Conservation (phyloP, 2,113 vertebrate species). For the Podiceps cristatus region DNA sequence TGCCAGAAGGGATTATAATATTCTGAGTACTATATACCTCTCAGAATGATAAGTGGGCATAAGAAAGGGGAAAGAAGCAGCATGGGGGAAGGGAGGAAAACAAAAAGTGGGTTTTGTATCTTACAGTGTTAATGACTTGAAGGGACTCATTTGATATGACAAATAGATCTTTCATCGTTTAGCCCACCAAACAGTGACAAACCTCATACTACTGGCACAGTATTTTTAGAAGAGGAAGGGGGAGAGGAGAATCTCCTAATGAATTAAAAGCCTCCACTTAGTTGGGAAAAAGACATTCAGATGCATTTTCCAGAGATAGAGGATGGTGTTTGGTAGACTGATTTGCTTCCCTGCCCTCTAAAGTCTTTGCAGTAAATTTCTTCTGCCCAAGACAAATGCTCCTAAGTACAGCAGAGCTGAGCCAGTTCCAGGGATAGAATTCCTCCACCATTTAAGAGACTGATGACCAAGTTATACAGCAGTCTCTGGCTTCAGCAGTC, state of each 20-base stretch:
- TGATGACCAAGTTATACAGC: background rate
- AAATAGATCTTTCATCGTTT: background rate
- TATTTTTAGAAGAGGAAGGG: background rate
- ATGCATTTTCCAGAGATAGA: background rate
- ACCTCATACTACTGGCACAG: background rate
- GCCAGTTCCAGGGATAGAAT: background rate
- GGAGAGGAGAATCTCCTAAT: background rate
- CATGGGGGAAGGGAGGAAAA: background rate
- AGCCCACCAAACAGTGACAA: background rate
- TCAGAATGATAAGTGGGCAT: constrained; percentile 18
- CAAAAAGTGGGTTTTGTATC: background rate
- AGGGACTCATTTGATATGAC: background rate
- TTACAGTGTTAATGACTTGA: background rate
- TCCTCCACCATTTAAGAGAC: background rate
- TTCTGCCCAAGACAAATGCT: background rate
- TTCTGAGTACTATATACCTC: background rate
- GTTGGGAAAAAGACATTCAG: background rate
- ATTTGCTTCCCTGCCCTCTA: background rate
- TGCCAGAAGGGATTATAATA: constrained; percentile 54
- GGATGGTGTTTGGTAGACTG: background rate
- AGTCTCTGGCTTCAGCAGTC: background rate
- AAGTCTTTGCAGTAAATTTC: background rate
- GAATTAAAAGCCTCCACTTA: background rate
- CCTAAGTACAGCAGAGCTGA: background rate
- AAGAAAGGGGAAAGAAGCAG: background rate